Percentiles rank a stretch among this genome's conserved stretches.
These are phyloP conservation scores for Phengaris alcon DNA, from an alignment of 2,888 invertebrate genomes.

Conservation along the genomic window DNA sequence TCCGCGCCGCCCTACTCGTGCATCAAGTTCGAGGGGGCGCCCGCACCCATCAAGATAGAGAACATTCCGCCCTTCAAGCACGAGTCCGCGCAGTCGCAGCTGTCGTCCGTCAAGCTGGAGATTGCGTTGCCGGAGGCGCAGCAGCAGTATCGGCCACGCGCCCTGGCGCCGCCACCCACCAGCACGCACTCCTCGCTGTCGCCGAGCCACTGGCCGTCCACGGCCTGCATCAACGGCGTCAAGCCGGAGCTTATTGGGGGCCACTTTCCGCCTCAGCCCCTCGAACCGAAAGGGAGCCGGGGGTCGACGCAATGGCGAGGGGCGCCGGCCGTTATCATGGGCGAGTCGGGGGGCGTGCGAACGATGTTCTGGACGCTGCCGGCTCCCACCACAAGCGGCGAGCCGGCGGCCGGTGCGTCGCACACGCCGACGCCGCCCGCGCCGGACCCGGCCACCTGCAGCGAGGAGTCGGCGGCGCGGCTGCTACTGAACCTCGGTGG, in stretches of 20 bases:
- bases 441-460: constrained; percentile 71
- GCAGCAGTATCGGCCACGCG: constrained; percentile 63
- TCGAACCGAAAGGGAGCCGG: constrained; percentile 65
- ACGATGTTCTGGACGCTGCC: constrained; percentile 84
- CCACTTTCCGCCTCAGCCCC: constrained; percentile 72
- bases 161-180: constrained; percentile 68
- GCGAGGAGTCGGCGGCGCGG: constrained; percentile 83
- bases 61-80: constrained; percentile 54
- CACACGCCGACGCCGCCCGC: constrained; percentile 80
- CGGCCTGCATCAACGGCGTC: constrained; percentile 86
- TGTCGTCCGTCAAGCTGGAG: constrained; percentile 74
- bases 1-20: constrained; percentile 79
- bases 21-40: constrained; percentile 79
- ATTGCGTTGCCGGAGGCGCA: constrained; percentile 54
- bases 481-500: constrained; percentile 87
- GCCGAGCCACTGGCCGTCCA: constrained; percentile 77
- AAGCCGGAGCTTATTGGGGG: constrained; percentile 90
- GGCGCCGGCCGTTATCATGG: constrained; percentile 95
- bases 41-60: constrained; percentile 56
- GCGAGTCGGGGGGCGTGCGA: constrained; percentile 92
- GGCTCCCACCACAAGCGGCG: constrained; percentile 74
- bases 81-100: constrained; percentile 53
- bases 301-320: constrained; percentile 75
- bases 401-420: constrained; percentile 72
- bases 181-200: constrained; percentile 59